Percentiles rank a stretch among this genome's conserved stretches.
Evolutionary conservation across 2,797 vertebrate genomes (phyloP).

Genomic region (Miichthys miiuy): DNA sequence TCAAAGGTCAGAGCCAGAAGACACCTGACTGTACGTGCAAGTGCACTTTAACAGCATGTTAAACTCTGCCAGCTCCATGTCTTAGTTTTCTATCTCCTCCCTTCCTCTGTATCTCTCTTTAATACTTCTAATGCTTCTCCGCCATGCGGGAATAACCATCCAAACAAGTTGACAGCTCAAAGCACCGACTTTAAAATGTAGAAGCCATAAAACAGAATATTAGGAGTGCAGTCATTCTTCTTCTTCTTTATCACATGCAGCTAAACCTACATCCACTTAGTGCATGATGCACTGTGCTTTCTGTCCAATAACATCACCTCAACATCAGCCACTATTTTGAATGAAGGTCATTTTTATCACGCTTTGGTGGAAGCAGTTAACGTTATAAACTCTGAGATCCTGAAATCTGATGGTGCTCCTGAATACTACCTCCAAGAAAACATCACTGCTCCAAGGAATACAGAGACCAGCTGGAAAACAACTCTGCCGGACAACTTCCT

Average conservation of each 20-base stretch:
- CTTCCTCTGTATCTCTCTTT: conserved; percentile 12
- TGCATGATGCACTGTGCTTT: not conserved
- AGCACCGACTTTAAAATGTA: conserved; percentile 28
- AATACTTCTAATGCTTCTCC: conserved; percentile 16
- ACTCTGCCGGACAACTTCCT: conserved; percentile 23
- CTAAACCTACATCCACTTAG: not conserved
- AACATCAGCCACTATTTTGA: not conserved
- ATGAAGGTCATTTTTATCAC: not conserved
- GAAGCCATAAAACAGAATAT: conserved; percentile 11
- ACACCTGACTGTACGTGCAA: conserved; percentile 9
- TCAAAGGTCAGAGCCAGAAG: conserved; percentile 18
- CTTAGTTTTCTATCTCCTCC: not conserved
- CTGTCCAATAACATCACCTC: not conserved
- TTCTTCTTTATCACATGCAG: not conserved
- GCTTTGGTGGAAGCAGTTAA: not conserved
- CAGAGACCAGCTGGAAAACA: conserved; percentile 21
- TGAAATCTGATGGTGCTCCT: not conserved
- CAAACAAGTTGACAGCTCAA: conserved; percentile 24
- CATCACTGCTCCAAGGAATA: not conserved
- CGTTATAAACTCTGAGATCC: not conserved
- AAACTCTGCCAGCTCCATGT: not conserved
- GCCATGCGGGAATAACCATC: conserved; percentile 29
- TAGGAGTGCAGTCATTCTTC: not conserved
- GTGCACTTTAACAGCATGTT: not conserved
- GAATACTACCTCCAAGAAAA: not conserved